Evolutionary conservation across 2,113 vertebrate species (phyloP), one percentile per base, ranked within the genome.

Genomic region (Dolichallabes microphthalmus): DNA sequence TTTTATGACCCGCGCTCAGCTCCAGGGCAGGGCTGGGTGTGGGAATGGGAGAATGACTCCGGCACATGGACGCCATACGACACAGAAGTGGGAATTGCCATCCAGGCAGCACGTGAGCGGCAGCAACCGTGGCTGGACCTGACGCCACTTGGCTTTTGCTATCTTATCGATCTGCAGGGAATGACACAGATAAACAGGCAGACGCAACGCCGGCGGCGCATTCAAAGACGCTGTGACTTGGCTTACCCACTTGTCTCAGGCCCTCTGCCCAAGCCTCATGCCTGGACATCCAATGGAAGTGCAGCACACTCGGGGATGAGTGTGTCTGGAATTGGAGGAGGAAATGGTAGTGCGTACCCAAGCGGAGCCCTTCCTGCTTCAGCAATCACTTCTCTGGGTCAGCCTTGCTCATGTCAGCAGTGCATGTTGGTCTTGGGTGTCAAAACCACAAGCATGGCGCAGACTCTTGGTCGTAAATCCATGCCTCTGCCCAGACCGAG

Each of bases 151-250:
- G 98, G 98, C 88, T 98, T 99, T 94, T 98, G 97, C 95, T 98
- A 98, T 95, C 94, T 99, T 92, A 97, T 99, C 92, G 97, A 97
- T 94, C 97, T 99, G 92, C 96, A 96, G 92, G 97, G 95, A 94
- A 99, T 99, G 98, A 98, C 97, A 15, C 98, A 99, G 91, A 97
- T 98, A 94, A 98, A 99, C 91, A 95, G 97, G 86, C 98, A 99
- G 89, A 99, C 95, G 2, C 97, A 97, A 85, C 96, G 97, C 89
- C 97, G 98, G 85, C 94, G 97, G 53, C 96, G 97, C 0, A 93
- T 99, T 50, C 97, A 97, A 89, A 95, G 97, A 6, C 96, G 97
- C 30, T 95, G 96, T 0, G 97, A 98, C 89, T 92, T 98, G 88
- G 92, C 98, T 50, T 98, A 98, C 91, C 97, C 97, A 0, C 91